Evolutionary conservation across 2,113 vertebrate genomes (phyloP), one percentile per base, ranked within the genome.

Genomic region (Solenodon paradoxus): DNA sequence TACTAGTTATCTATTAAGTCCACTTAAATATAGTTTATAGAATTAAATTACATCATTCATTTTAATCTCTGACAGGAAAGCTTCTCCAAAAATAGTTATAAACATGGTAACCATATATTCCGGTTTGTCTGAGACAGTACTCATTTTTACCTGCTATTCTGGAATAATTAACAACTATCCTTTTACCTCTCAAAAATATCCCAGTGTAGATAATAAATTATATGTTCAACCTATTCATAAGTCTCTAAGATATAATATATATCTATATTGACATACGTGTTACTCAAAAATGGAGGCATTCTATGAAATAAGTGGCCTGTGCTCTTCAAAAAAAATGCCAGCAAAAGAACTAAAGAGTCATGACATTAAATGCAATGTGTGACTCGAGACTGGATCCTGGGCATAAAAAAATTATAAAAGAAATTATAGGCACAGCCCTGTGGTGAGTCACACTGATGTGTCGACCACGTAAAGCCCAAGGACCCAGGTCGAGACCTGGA

Each of bases 21-120:
- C 42, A 91, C 45, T 90, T 82, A 96, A 96, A 92, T 40, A 88
- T 26, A 92, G 35, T 83, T 88, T 45, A 92, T 80, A 17, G 92
- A 96, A 86, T 89, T 61, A 91, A 85, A 72, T 53, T 79, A 47
- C 1, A 19, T 69, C 9, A 88, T 30, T 92, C 22, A 64, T 47
- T 74, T 75, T 80, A 71, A 90, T 40, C 26, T 80, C 35, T 45
- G 28, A 22, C 38, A 91, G 40, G 17, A 35, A 93, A 87, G 35
- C 5, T 64, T 40, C 45, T 92, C 59, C 61, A 81, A 77, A 92
- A 77, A 53, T 30, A 88, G 15, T 77, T 45, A 20, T 22, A 83
- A 80, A 40, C 71, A 12, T 4, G 7, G 16, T 66, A 38, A 90
- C n/a, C 45, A 57, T n/a, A 35, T 64, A 77, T 42, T 79, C 57